A percentile compares a stretch with the other conserved stretches of the same genome.
phyloP scores from a whole-genome alignment of 2,888 invertebrate species.

The Oxycera nigricornis region DNA sequence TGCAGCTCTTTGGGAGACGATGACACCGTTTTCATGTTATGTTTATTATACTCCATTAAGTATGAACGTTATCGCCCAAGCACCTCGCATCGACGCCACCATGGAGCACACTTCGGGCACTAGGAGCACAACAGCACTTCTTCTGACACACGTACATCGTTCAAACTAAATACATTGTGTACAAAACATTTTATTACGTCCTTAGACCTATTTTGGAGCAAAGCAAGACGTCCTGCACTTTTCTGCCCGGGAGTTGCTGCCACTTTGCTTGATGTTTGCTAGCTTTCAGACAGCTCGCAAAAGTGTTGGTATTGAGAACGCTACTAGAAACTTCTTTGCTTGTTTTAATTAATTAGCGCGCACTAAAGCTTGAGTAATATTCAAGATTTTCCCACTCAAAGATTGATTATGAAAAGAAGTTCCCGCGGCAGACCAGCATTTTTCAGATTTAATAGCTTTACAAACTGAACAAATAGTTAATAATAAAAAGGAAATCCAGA shows the following conservation, averaged over 20 bases:
- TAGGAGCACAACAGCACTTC: neutral
- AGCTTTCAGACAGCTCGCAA: neutral
- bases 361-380: neutral
- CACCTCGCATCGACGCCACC: conserved; percentile 32
- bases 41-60: conserved; percentile 47
- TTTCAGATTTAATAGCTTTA: too few species aligned
- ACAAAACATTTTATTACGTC: neutral
- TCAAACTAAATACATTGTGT: neutral
- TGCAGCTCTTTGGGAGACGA: conserved; percentile 38
- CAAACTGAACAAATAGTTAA: too few species aligned
- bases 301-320: neutral
- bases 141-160: neutral
- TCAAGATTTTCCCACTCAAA: neutral
- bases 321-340: neutral
- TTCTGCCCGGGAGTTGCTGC: neutral
- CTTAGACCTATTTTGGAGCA: neutral
- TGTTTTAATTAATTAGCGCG: conserved; percentile 7
- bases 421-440: too few species aligned
- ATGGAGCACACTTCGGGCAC: neutral
- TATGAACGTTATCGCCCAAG: conserved; percentile 7
- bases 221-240: neutral
- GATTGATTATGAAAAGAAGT: too few species aligned
- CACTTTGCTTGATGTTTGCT: neutral
- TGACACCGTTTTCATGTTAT: conserved; percentile 41
- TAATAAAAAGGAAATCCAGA: too few species aligned